Base-by-base conservation (phyloP, 2,113 vertebrate species). In the Mohoua ochrocephala region DNA sequence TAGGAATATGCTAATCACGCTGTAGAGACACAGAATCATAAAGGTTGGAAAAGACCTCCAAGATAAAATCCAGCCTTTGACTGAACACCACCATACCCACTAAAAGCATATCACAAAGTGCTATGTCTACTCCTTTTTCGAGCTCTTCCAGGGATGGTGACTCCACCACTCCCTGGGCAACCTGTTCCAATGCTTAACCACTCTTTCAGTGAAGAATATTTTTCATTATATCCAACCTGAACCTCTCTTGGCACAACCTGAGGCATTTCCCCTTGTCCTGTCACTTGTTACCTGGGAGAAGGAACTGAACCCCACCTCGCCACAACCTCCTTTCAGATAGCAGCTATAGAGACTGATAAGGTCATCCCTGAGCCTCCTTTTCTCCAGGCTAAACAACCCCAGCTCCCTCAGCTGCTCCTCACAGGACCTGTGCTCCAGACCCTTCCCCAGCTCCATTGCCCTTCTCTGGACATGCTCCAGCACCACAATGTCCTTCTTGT, bases 221-320 rank as follows among this genome's bases (percentile, higher is more conserved):
- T 60, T 59, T 59, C 16, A 10, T 75, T 59, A 10, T 68, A 41
- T 68, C 20, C 39, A 45, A 3, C 8, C 13, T 45, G 60, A 60
- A 53, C 9, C 21, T 53, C 9, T 44, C 13, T n/a, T 60, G 49
- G 19, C 15, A 11, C 27, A 81, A 11, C 44, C 20, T 75, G 39
- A 53, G 39, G 15, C 1, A 30, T 45, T 75, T 67, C 13, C 5
- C 7, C 13, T 21, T 89, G 12, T 57, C 6, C 15, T 74, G 56
- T 37, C 59, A 22, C 57, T 57, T 35, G 4, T 39, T 81, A 39
- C 37, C 12, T 45, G 44, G 39, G 10, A 45, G 60, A 44, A 74
- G 44, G 18, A 15, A 20, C 28, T 27, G 26, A 47, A 33, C 12
- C 10, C 7, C 0, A 2, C 37, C 15, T 67, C 2, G 1, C 23